Base-by-base conservation (phyloP, 2,888 invertebrate species). In the Macrophya alboannulata region DNA sequence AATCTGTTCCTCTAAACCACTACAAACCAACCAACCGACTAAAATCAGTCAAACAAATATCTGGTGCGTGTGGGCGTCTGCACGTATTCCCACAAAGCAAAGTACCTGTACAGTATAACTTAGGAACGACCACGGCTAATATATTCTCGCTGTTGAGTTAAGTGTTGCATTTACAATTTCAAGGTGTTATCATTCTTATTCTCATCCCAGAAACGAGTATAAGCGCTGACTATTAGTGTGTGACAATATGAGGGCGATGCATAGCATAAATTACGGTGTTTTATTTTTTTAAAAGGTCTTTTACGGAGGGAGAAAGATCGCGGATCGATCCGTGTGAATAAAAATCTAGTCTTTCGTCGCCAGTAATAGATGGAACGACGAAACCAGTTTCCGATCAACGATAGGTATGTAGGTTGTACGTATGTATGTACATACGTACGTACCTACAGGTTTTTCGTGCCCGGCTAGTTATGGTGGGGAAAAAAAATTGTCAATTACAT, bases 401-500 rank as follows among this genome's bases (percentile, higher is more conserved):
- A n/a, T n/a, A n/a, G 10, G 12, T 12, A 8, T 9, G 48, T 48
- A 48, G n/a, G n/a, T n/a, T n/a, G n/a, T n/a, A n/a, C n/a, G n/a
- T 4, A 48, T 48, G 4, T 12, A 8, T 31, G 12, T 37, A 25
- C 62, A 9, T 21, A 62, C 21, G 3, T 62, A n/a, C 25, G 21
- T 31, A 31, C 31, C 31, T 31, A 3, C 9, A 10, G 62, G n/a
- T 17, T 76, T 21, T 74, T 55, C 8, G 6, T 21, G 79, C 59
- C 21, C 79, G 59, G 59, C 79, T 55, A 51, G 55, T 79, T 79
- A 31, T 31, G 31, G 31, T 31, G 31, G 31, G 31, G 40, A 59
- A 10, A 59, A 55, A 79, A 79, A 79, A 62, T 51, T 79, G 79
- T 79, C 55, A 79, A 55, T 59, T 40, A 21, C 55, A 31, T 59